Conservation (phyloP, 2,888 invertebrate species). For the Lasioglossum morio region DNA sequence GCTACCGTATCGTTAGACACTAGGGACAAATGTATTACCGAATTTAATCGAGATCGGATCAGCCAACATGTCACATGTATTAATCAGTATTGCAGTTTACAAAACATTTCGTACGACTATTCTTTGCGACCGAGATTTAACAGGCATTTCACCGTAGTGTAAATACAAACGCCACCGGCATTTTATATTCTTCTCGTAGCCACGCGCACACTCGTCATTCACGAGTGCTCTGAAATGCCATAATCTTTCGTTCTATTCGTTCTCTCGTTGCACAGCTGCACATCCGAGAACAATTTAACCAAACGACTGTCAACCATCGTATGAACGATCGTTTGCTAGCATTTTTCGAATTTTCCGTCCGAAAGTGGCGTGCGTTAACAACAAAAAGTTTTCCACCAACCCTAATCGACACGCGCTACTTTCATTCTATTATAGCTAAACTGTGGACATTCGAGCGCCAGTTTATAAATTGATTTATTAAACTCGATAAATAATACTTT, state of each 20-base stretch:
- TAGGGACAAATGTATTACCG: constrained; percentile 32
- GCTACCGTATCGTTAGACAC: constrained; percentile 22
- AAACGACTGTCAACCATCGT: not conserved
- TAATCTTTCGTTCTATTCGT: constrained; percentile 1
- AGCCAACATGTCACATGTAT: constrained; percentile 40
- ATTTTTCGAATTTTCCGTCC: constrained; percentile 55
- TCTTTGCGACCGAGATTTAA: constrained; percentile 22
- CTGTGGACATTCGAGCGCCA: not conserved
- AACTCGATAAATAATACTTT: not conserved
- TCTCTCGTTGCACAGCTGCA: not conserved
- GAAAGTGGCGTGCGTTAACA: not conserved
- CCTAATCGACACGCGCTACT: not conserved
- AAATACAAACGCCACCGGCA: constrained; percentile 2
- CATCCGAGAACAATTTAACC: not conserved
- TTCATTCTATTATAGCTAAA: not conserved
- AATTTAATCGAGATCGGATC: constrained; percentile 40
- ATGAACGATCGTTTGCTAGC: not conserved
- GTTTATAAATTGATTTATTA: not conserved
- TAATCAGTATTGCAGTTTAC: constrained; percentile 50
- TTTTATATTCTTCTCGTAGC: constrained; percentile 22
- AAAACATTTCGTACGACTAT: constrained; percentile 49
- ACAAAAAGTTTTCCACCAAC: not conserved
- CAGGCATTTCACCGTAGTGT: constrained; percentile 37
- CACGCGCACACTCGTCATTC: constrained; percentile 10
- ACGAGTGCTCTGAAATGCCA: constrained; percentile 26